Base-by-base conservation (phyloP, 2,113 vertebrate species). In the Arvicanthis niloticus region DNA sequence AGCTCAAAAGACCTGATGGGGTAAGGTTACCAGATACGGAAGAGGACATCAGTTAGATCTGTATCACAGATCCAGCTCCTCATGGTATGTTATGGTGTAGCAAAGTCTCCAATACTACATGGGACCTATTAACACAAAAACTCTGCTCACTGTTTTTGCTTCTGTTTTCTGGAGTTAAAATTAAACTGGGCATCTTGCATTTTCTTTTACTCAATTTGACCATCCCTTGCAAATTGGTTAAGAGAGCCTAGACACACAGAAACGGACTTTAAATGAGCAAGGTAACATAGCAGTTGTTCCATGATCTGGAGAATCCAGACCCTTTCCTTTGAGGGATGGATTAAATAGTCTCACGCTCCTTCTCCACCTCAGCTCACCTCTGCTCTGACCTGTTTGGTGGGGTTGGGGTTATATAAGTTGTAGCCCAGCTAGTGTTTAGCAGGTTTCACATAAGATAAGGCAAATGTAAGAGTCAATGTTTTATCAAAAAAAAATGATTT, bases 191-290 rank as follows among this genome's bases (percentile, higher is more conserved):
- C 17, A 56, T 85, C 60, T 88, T 89, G 24, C 42, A 53, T 48
- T 95, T 97, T 97, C 56, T 58, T 82, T 91, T 94, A 68, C 40
- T 80, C 92, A 80, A 72, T 91, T 92, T 94, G 70, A 5, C 53
- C 60, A 26, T 29, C 40, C 85, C 19, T 3, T 17, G 31, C 3
- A 40, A 60, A 29, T 76, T 73, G 40, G 90, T 45, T 4, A 87
- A n/a, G 29, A 58, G 16, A 82, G 1, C 58, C 31, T 86, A 85
- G 45, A 53, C 53, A 91, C 5, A 17, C 24, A 37, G 88, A 78
- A 91, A 81, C 24, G 89, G 62, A 60, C n/a, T 88, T 90, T 34
- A 40, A 84, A 58, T 75, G 72, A 7, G 5, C 13, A 19, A 60
- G 73, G 21, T 51, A n/a, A 81, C 65, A 17, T 60, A 87, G 34